phyloP scores from a whole-genome alignment of 2,888 invertebrate species.

The Cylindroiulus punctatus region DNA sequence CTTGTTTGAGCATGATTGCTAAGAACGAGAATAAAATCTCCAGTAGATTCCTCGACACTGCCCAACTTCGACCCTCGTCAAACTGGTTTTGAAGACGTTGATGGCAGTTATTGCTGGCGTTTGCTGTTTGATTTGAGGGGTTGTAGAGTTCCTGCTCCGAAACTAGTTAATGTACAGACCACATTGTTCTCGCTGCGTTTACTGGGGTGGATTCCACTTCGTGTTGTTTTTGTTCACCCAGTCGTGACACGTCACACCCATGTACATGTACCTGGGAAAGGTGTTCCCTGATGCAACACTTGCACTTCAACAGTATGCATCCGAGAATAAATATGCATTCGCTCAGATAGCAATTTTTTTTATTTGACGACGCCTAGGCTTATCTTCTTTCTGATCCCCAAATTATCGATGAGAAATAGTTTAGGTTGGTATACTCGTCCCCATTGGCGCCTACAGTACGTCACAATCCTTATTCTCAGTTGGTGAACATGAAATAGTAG shows the following conservation, averaged over 20 bases:
- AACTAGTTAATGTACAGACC: background rate
- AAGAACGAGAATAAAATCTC: background rate
- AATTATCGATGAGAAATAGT: no score
- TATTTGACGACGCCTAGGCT: no score
- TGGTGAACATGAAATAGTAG: no score
- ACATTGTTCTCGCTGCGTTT: background rate
- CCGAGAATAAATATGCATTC: no score
- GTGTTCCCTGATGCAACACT: background rate
- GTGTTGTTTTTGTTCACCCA: slow-evolving; percentile 12
- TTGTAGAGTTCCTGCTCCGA: background rate
- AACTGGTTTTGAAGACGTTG: slow-evolving; percentile 22
- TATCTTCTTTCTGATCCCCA: no score
- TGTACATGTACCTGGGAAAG: background rate
- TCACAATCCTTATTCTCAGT: no score
- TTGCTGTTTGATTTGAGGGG: background rate
- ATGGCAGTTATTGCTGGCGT: background rate
- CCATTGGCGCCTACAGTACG: no score
- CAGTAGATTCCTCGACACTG: background rate
- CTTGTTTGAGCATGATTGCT: no score
- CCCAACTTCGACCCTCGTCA: background rate
- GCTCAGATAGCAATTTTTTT: no score
- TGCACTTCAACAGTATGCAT: background rate
- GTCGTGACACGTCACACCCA: background rate
- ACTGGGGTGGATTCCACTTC: background rate
- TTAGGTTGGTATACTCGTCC: no score